Evolutionary conservation across 2,888 invertebrate species (phyloP), one percentile per base, ranked within the genome.

Genomic region (Phanerotoma sp.): DNA sequence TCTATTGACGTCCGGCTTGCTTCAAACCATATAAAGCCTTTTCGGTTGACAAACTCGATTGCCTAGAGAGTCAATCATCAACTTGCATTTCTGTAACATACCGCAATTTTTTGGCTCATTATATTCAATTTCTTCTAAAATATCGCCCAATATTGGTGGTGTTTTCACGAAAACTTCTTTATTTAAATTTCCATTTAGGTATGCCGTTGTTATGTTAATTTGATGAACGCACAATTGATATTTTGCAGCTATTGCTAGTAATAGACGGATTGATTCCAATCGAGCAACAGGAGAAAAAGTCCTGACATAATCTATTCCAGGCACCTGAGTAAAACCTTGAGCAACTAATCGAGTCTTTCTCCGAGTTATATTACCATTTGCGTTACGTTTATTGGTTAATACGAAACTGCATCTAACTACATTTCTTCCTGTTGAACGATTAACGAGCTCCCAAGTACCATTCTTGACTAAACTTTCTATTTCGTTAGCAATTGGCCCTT

Each of bases 151-250:
- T 16, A 40, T 38, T 7, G 15, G 22, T 3, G 53, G 50, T 16
- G 11, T 4, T 7, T 64, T 54, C 64, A 67, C 65, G 35, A 48
- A 60, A 5, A 64, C 47, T 18, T 56, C 44, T 32, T 66, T 64
- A 10, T 65, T 42, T 9, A 67, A 18, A 4, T 33, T 50, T 21
- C 66, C 66, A 30, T 66, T 65, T 7, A 67, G 40, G 47, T 61
- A 67, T 1, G 65, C 64, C 2, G 63, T 62, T 7, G 56, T 57
- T 3, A 68, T 52, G 37, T 68, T 66, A 25, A 64, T 49, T 13
- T 70, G 66, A 40, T 57, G 22, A 2, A 68, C 54, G 11, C 53
- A 35, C 56, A 66, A 54, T 5, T 48, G 45, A 11, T 54, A 38
- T 41, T 56, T 42, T 15, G 56, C 62, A 15, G 64, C 62, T 5